Evolutionary conservation across 2,113 vertebrate species (phyloP).

Genomic region (Serinus canaria): DNA sequence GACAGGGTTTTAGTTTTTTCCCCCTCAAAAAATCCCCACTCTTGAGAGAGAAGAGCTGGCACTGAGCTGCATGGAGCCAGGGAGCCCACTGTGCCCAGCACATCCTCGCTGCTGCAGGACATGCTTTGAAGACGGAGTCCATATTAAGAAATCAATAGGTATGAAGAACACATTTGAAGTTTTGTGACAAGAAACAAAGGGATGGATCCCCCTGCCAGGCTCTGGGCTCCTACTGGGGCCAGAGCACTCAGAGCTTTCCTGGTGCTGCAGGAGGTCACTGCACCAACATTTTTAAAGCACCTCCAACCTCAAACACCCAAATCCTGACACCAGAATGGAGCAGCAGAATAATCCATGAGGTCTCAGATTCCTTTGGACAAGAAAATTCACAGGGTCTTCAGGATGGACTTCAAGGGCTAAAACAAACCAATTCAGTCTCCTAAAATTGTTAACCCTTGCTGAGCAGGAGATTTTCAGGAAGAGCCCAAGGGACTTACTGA

Average conservation of each 20-base stretch:
- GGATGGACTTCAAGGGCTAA: not conserved
- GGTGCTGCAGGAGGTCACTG: not conserved
- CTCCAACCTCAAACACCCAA: not conserved
- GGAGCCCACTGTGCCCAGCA: not conserved
- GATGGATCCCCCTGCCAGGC: not conserved
- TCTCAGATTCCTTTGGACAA: not conserved
- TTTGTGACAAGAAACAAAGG: constrained; percentile 27
- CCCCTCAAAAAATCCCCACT: not conserved
- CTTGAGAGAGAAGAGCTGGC: not conserved
- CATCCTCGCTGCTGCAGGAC: constrained; percentile 27
- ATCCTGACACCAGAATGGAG: not conserved
- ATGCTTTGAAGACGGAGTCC: constrained; percentile 31
- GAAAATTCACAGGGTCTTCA: not conserved
- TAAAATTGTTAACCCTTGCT: not conserved
- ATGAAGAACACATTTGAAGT: constrained; percentile 11
- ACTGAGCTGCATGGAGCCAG: constrained; percentile 1
- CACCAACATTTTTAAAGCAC: not conserved
- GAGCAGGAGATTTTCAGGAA: not conserved
- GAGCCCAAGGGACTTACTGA: not conserved
- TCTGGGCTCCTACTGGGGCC: not conserved
- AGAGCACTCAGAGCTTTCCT: not conserved
- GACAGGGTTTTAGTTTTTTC: not conserved
- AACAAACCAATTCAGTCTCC: not conserved
- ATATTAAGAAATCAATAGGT: constrained; percentile 30
- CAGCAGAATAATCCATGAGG: not conserved